Conservation (phyloP, 2,888 invertebrate species). For the Tuberolachnus salignus region DNA sequence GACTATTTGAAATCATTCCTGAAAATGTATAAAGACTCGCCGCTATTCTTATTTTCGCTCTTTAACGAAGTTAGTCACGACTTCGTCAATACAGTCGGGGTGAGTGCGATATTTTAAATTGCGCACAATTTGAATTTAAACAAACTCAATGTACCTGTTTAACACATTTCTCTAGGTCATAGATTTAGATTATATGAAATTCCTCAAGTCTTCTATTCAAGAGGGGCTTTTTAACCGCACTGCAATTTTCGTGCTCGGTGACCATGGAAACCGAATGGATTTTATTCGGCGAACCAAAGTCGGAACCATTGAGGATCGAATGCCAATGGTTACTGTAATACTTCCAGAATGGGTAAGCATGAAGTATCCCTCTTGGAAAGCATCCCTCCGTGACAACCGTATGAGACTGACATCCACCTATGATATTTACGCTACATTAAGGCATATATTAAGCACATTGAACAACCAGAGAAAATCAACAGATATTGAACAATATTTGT, state of each 20-base stretch:
- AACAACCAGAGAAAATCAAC: conserved; percentile 30
- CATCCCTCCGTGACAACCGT: conserved; percentile 57
- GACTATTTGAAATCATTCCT: conserved; percentile 61
- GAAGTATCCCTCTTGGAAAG: conserved; percentile 58
- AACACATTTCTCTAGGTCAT: conserved; percentile 60
- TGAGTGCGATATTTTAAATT: conserved; percentile 51
- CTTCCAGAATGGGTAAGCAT: conserved; percentile 59
- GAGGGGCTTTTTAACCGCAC: conserved; percentile 60
- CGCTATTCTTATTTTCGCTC: conserved; percentile 59
- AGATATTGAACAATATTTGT: conserved; percentile 1
- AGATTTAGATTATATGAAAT: conserved; percentile 59
- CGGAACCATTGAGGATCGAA: conserved; percentile 60
- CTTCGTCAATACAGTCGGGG: conserved; percentile 61
- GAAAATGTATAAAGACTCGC: conserved; percentile 58
- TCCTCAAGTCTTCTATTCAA: conserved; percentile 59
- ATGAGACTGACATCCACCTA: conserved; percentile 58
- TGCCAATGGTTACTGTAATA: conserved; percentile 61
- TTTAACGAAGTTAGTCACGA: conserved; percentile 62
- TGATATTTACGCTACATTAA: conserved; percentile 59
- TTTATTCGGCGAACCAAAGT: conserved; percentile 60
- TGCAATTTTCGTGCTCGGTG: conserved; percentile 60
- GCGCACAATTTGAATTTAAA: background rate
- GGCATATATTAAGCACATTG: conserved; percentile 58
- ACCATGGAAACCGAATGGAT: conserved; percentile 61
- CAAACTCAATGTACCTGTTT: background rate